Evolutionary conservation across 2,113 vertebrate species (phyloP).

Genomic region (Sinocyclocheilus maitianheensis): DNA sequence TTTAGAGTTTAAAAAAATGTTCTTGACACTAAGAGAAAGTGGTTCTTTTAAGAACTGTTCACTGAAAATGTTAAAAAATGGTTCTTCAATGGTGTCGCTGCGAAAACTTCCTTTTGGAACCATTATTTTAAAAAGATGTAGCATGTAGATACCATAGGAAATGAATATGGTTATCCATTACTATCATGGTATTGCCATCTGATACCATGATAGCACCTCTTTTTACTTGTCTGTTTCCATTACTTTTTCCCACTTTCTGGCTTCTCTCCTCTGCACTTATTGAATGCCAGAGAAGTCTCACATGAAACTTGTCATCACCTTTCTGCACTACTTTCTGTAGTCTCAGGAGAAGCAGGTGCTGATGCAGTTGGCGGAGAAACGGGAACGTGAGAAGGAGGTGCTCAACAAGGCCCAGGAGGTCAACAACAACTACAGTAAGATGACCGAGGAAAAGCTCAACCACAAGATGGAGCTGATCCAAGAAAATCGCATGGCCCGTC

Average conservation of each 20-base stretch:
- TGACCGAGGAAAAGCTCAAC: conserved; percentile 87
- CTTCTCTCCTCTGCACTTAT: background rate
- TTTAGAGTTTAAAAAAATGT: too few species aligned
- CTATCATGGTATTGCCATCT: background rate
- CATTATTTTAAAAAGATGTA: too few species aligned
- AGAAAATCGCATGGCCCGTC: conserved; percentile 86
- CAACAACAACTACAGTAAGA: conserved; percentile 87
- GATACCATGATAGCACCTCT: background rate
- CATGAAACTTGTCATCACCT: background rate
- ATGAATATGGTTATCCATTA: background rate
- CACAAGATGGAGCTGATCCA: conserved; percentile 90
- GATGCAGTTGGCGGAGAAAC: conserved; percentile 86
- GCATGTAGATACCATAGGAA: background rate
- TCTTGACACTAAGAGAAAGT: too few species aligned
- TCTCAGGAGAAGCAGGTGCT: conserved; percentile 85
- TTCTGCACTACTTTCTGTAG: conserved; percentile 59
- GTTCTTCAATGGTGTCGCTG: too few species aligned
- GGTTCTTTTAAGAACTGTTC: too few species aligned
- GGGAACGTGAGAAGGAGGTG: conserved; percentile 84
- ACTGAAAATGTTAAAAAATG: too few species aligned
- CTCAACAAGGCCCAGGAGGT: conserved; percentile 86
- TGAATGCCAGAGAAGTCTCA: background rate
- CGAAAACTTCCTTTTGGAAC: too few species aligned
- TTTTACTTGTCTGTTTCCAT: background rate
- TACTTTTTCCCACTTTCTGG: background rate